Evolutionary conservation across 1,140 invertebrate species (phyloP), one percentile per base, ranked within the genome.

Genomic region (Drosophila kikkawai): DNA sequence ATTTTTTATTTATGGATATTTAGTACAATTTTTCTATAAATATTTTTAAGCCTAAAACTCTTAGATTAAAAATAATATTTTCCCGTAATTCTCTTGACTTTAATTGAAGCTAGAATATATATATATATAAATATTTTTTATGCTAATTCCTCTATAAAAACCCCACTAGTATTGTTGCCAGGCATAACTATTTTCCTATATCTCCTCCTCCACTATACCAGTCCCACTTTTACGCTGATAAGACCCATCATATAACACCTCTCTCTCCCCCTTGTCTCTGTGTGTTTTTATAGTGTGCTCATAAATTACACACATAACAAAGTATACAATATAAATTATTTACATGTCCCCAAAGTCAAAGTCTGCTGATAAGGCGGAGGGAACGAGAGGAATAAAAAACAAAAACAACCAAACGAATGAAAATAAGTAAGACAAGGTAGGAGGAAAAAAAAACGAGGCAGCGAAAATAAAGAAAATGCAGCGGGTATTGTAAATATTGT

Each of bases 281-380:
- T 68, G 55, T 50, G 44, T 66, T 50, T 64, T 59, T 60, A 63
- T 82, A 70, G 75, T 82, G 75, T 79, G 75, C 61, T 75, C 84
- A 87, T 87, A 87, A 88, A 88, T 88, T 88, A 87, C 84, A 80
- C 66, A 83, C 84, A 88, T 75, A 90, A 81, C 77, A 88, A 78
- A 70, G 77, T 88, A 82, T 84, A 82, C 80, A 86, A 87, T 90
- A 88, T 88, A 88, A 88, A 88, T 88, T 88, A 88, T 88, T 88
- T 88, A 87, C 85, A 88, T 88, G 80, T 88, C 84, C 84, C 84
- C 84, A 80, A 88, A 83, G 84, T 88, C 85, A 88, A 88, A 88
- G 80, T 88, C 69, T 84, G 80, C 84, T 88, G 85, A 88, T 91
- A 90, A 90, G 64, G 61, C 42, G 44, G 22, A 34, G 50, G 42